Conservation (phyloP, 2,113 vertebrate genomes). For the Patagioenas fasciata region DNA sequence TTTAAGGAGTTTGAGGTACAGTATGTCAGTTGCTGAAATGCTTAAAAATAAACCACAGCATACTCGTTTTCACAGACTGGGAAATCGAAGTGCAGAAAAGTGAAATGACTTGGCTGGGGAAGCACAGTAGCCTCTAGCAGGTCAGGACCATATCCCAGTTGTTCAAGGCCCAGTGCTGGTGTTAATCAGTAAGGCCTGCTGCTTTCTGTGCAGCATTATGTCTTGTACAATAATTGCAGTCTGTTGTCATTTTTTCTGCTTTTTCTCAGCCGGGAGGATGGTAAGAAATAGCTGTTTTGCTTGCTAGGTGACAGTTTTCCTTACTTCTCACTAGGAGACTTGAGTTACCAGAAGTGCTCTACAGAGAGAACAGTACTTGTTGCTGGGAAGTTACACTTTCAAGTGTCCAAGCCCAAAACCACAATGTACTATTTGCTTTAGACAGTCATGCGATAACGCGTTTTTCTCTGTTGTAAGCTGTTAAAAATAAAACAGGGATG, state of each 20-base stretch:
- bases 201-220: not conserved
- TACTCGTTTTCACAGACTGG: not conserved
- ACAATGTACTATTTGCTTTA: slow-evolving; percentile 48
- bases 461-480: slow-evolving; percentile 41
- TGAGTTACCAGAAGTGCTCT: slow-evolving; percentile 58
- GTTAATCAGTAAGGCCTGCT: not conserved
- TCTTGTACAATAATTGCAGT: not conserved
- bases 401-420: slow-evolving; percentile 59
- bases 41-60: slow-evolving; percentile 22
- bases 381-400: slow-evolving; percentile 58
- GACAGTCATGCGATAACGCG: slow-evolving; percentile 37
- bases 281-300: not conserved
- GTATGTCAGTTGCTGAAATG: slow-evolving; percentile 35
- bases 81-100: not conserved
- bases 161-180: not conserved
- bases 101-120: not conserved
- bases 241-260: not conserved
- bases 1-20: slow-evolving; percentile 35
- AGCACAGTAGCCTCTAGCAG: not conserved
- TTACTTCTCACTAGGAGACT: slow-evolving; percentile 24
- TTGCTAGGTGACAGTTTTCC: slow-evolving; percentile 21
- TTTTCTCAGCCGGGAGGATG: not conserved
- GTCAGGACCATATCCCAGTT: not conserved
- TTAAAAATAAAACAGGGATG: slow-evolving; percentile 58
- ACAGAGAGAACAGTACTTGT: slow-evolving; percentile 8